phyloP scores from a whole-genome alignment of 2,113 vertebrate genomes.

The Pheucticus melanocephalus region DNA sequence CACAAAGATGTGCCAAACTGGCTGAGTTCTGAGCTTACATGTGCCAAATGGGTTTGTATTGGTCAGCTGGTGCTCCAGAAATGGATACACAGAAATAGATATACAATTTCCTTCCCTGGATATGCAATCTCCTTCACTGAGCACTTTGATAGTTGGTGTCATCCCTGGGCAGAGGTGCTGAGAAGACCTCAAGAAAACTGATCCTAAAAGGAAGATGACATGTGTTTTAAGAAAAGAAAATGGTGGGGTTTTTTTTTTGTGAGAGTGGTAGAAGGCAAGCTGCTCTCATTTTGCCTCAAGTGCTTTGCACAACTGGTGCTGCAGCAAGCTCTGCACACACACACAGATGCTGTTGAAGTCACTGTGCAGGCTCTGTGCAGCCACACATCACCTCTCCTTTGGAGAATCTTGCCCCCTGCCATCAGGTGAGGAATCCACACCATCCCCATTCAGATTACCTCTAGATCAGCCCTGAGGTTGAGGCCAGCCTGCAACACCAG shows the following conservation, averaged over 20 bases:
- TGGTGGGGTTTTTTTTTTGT: accelerated
- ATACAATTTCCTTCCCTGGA: not conserved
- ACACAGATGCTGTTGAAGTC: not conserved
- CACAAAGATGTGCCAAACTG: not conserved
- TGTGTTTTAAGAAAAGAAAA: not conserved
- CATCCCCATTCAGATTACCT: not conserved
- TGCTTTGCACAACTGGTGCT: not conserved
- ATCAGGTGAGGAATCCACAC: not conserved
- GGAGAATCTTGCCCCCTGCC: not conserved
- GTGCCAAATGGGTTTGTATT: not conserved
- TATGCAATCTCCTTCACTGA: not conserved
- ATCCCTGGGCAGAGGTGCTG: not conserved
- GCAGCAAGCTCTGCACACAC: not conserved
- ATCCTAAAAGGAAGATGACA: not conserved
- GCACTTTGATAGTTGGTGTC: not conserved
- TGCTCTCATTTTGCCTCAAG: not conserved
- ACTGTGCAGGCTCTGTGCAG: not conserved
- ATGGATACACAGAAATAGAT: not conserved
- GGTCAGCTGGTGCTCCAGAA: not conserved
- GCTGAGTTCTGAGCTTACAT: not conserved
- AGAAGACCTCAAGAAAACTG: not conserved
- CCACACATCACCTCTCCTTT: not conserved
- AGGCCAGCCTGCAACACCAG: not conserved
- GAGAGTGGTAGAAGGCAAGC: not conserved
- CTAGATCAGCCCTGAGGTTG: accelerated